A percentile compares a stretch with the other conserved stretches of the same genome.
phyloP scores from a whole-genome alignment of 2,797 vertebrate species.

The Acanthurus leucopareius region DNA sequence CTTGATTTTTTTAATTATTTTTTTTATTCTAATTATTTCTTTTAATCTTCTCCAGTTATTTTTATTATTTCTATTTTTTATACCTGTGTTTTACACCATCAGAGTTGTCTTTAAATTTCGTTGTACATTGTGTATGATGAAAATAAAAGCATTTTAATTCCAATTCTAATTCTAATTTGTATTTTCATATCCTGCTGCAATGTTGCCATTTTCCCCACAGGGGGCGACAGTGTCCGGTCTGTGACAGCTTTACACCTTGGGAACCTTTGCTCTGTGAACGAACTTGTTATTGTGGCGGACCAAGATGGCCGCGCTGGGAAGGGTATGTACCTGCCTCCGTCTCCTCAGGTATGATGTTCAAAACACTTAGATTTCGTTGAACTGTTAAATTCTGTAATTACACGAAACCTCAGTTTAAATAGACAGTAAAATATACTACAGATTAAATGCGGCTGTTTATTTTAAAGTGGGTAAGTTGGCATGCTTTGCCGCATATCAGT shows the following conservation, averaged over 20 bases:
- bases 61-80: too few relatives aligned
- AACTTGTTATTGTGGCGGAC: constrained; percentile 66
- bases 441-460: accelerated
- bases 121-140: too few relatives aligned
- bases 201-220: constrained; percentile 14
- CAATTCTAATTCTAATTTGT: too few relatives aligned
- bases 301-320: constrained; percentile 80
- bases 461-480: accelerated
- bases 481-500: neutral
- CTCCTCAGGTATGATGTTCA: constrained; percentile 74
- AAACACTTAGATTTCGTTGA: neutral
- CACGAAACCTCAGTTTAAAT: too few relatives aligned
- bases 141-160: too few relatives aligned
- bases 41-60: too few relatives aligned
- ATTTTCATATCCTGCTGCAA: too few relatives aligned
- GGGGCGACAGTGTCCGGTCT: constrained; percentile 7
- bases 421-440: too few relatives aligned
- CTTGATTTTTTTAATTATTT: too few relatives aligned
- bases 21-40: too few relatives aligned
- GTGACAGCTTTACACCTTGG: neutral
- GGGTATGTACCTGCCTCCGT: constrained; percentile 44
- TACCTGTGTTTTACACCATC: too few relatives aligned
- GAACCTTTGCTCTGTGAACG: constrained; percentile 55
- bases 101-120: too few relatives aligned
- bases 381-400: accelerated